phyloP scores from a whole-genome alignment of 1,140 invertebrate species.

The Proales similis region DNA sequence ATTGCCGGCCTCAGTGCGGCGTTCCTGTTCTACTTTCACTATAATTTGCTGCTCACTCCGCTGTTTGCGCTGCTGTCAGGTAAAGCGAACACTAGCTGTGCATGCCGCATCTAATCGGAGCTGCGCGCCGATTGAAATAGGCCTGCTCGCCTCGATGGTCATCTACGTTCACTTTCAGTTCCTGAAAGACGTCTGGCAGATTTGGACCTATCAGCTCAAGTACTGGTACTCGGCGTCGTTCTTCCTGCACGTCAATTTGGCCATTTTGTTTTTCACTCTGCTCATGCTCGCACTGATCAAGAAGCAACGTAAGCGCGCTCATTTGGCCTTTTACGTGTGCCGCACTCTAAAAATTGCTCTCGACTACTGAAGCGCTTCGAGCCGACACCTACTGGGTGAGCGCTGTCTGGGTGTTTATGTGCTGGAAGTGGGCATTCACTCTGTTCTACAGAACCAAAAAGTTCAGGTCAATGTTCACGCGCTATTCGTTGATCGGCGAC shows the following conservation, averaged over 20 bases:
- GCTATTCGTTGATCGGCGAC: conserved; percentile 28
- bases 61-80: conserved; percentile 5
- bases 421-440: conserved; percentile 31
- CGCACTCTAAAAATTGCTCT: background rate
- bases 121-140: background rate
- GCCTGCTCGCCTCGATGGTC: background rate
- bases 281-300: conserved; percentile 4
- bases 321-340: no score
- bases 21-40: conserved; percentile 17
- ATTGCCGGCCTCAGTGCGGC: conserved; percentile 6
- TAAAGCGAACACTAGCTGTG: background rate
- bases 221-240: conserved; percentile 18
- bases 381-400: conserved; percentile 2
- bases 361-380: background rate
- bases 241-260: conserved; percentile 2
- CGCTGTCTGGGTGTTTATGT: conserved; percentile 31
- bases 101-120: background rate
- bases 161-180: conserved; percentile 33
- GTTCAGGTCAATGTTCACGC: conserved; percentile 30
- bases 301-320: background rate
- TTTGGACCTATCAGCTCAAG: conserved; percentile 35
- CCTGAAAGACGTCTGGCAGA: conserved; percentile 32
- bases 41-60: conserved; percentile 12
- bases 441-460: conserved; percentile 31
- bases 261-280: background rate